Evolutionary conservation across 2,797 vertebrate species (phyloP), one percentile per base, ranked within the genome.

Genomic region (Neomorphus geoffroyi): DNA sequence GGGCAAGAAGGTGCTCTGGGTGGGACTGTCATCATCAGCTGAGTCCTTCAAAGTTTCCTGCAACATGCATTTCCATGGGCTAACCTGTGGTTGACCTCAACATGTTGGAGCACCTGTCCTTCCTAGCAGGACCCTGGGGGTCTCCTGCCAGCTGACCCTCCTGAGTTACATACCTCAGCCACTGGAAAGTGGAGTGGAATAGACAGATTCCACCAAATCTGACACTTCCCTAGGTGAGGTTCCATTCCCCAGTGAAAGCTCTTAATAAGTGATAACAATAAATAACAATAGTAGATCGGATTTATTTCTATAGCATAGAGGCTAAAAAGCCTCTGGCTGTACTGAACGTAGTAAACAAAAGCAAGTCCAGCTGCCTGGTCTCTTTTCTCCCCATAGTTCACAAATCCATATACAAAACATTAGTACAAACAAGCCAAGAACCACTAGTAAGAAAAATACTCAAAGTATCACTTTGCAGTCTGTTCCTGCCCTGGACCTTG

Each of bases 161-260:
- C 39, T 16, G 39, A 70, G 58, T 46, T 45, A 28, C 11, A 1
- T 13, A 33, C 58, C 35, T 41, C 51, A 61, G 43, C 71, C 66
- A 81, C 71, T 51, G 86, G 86, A 50, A 70, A 41, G 33, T 6
- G 2, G 22, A 80, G 26, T 8, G 58, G 51, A 86, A 77, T 3
- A 30, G 18, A 22, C 30, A 0, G 0, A 53, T 74, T 83, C 85
- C 61, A 45, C 2, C 1, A 0, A 48, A 50, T n/a, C 66, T 66
- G 58, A 51, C 50, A 60, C 46, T n/a, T 88, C 73, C 35, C 51
- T 28, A n/a, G 30, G 66, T 1, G 5, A 70, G 28, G 56, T 80
- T n/a, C 79, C 66, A 0, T 37, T 79, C 66, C 92, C 46, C 57
- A 71, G 43, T 23, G 56, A 86, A 75, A 90, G 58, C 56, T 75